Evolutionary conservation across 2,113 vertebrate species (phyloP), one percentile per base, ranked within the genome.

Genomic region (Peromyscus maniculatus): DNA sequence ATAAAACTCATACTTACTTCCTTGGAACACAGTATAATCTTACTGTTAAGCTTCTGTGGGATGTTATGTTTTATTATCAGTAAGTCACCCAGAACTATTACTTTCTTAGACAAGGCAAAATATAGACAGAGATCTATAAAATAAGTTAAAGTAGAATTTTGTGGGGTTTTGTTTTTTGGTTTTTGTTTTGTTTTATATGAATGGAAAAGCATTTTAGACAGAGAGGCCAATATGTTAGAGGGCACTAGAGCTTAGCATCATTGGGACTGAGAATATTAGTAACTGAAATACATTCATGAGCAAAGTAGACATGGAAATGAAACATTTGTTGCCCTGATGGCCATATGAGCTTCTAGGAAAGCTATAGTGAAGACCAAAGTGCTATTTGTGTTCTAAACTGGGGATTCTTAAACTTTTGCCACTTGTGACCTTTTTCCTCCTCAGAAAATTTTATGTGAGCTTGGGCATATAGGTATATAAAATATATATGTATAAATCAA

Each of bases 21-120:
- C 3, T 8, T n/a, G 13, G 52, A 55, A 88, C 3, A 26, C 62
- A 64, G 7, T 39, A 49, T 69, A 64, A 3, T 64, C 49, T 33
- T 1, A 26, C 24, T 49, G 74, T 77, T 55, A 49, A 69, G 31
- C 39, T 24, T 46, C 12, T 71, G 3, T 33, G 3, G 59, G 67
- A 7, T 46, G 1, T 74, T 62, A 39, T 80, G 11, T 49, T 82
- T 82, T 2, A 93, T 77, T 1, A 66, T 36, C 33, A 90, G 64
- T 16, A 87, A 57, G 46, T 21, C 52, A 87, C 64, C 36, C 17
- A 71, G 16, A 94, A 80, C 17, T 57, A 75, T 33, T 36, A 87
- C 26, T 62, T 92, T 93, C 71, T 95, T 57, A 62, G 31, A 74
- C 9, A 52, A 96, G 86, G 26, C 46, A 33, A 83, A 84, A 84